phyloP scores from a whole-genome alignment of 1,140 invertebrate genomes.

The Lepidostoma basale region DNA sequence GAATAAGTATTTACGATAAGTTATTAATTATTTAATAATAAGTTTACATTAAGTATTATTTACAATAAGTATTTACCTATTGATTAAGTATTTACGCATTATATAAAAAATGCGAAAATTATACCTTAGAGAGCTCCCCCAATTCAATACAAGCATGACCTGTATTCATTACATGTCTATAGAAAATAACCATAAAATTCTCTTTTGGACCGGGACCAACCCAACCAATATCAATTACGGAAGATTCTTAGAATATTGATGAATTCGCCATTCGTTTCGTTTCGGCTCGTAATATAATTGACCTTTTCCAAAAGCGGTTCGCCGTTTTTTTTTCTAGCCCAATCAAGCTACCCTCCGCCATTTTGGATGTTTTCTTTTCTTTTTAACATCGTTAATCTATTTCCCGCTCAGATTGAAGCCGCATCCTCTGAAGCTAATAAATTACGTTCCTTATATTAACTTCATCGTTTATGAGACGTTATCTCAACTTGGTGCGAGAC shows the following conservation, averaged over 20 bases:
- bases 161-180: no score
- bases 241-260: not conserved
- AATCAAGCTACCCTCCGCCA: not conserved
- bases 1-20: no score
- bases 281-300: not conserved
- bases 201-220: no score
- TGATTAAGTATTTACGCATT: no score
- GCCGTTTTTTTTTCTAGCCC: not conserved
- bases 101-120: no score
- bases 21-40: no score
- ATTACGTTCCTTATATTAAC: constrained; percentile 15
- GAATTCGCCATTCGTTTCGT: not conserved
- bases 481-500: not conserved
- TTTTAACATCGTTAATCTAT: constrained; percentile 8
- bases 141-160: no score
- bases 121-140: no score
- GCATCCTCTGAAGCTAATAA: constrained; percentile 3
- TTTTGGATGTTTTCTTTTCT: not conserved
- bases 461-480: constrained; percentile 6
- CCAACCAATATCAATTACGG: not conserved
- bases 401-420: not conserved
- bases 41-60: no score
- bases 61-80: no score
- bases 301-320: not conserved
- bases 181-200: no score